Evolutionary conservation across 2,888 invertebrate genomes (phyloP).

Genomic region (Ypsolopha sequella): DNA sequence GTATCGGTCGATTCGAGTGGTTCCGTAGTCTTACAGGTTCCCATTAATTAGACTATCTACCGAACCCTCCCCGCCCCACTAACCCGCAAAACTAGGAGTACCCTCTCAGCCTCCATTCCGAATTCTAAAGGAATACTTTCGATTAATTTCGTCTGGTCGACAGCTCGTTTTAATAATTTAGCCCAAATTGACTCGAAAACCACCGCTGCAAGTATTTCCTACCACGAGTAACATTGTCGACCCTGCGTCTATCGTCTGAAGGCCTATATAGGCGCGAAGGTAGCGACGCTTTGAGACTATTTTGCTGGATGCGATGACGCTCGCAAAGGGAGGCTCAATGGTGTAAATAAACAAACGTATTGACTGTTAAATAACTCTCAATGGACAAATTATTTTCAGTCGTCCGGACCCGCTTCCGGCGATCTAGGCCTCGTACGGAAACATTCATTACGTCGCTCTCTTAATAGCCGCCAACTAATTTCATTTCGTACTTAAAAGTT

Average conservation of each 20-base stretch:
- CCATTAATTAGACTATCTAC: conserved; percentile 8
- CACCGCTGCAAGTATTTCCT: conserved; percentile 18
- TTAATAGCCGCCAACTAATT: not conserved
- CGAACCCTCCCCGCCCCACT: conserved; percentile 7
- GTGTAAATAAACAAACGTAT: conserved; percentile 42
- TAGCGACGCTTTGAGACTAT: conserved; percentile 16
- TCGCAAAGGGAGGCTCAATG: conserved; percentile 22
- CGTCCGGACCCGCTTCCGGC: conserved; percentile 20
- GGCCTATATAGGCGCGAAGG: conserved; percentile 17
- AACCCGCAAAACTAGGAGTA: conserved; percentile 26
- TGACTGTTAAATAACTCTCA: conserved; percentile 38
- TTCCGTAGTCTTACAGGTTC: too few relatives aligned
- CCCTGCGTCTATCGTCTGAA: conserved; percentile 19
- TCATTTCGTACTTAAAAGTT: not conserved
- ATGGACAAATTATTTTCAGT: conserved; percentile 40
- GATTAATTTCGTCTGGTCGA: conserved; percentile 50
- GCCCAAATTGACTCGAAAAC: conserved; percentile 25
- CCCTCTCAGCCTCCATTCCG: conserved; percentile 22
- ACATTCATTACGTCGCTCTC: not conserved
- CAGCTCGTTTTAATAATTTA: conserved; percentile 52
- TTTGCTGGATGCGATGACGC: conserved; percentile 20
- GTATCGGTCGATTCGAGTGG: not conserved
- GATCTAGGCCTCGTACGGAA: conserved; percentile 13
- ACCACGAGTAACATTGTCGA: conserved; percentile 18
- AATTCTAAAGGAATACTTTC: conserved; percentile 49